Percentiles rank a stretch among this genome's conserved stretches.
Conservation (phyloP, 2,797 vertebrate genomes). For the Trichosurus vulpecula region DNA sequence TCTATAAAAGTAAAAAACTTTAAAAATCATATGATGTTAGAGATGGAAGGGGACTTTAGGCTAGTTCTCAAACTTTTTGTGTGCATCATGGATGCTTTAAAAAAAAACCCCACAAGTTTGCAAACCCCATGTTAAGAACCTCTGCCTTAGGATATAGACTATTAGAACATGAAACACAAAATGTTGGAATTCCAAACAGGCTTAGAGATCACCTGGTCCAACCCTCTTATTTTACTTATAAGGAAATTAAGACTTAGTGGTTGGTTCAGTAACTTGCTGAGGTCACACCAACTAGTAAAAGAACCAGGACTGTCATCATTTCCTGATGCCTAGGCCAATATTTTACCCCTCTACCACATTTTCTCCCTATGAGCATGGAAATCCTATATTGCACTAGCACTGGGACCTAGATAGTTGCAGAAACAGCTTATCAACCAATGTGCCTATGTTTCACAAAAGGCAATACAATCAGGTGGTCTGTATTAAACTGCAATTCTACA, state of each 20-base stretch:
- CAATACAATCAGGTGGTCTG: neutral
- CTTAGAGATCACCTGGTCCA: neutral
- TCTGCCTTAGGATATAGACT: neutral
- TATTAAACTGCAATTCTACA: neutral
- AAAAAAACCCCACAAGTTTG: neutral
- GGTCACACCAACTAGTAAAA: neutral
- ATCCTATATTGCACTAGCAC: neutral
- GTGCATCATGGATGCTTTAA: neutral
- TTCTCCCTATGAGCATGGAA: neutral
- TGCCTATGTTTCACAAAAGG: neutral
- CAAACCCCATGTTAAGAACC: neutral
- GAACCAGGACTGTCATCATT: neutral
- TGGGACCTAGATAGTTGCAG: neutral
- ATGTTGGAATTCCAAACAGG: neutral
- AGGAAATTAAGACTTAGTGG: neutral
- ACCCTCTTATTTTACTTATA: neutral
- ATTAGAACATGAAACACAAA: neutral
- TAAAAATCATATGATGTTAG: neutral
- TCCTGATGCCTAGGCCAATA: neutral
- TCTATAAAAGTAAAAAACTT: neutral
- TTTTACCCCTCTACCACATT: neutral
- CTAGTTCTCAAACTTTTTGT: neutral
- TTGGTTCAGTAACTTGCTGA: neutral
- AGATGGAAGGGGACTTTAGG: neutral
- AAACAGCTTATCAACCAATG: neutral